Percentiles rank a stretch among this genome's conserved stretches.
These are phyloP conservation scores for Chiroxiphia lanceolata DNA, from an alignment of 2,797 vertebrate genomes.

Conservation along the genomic window DNA sequence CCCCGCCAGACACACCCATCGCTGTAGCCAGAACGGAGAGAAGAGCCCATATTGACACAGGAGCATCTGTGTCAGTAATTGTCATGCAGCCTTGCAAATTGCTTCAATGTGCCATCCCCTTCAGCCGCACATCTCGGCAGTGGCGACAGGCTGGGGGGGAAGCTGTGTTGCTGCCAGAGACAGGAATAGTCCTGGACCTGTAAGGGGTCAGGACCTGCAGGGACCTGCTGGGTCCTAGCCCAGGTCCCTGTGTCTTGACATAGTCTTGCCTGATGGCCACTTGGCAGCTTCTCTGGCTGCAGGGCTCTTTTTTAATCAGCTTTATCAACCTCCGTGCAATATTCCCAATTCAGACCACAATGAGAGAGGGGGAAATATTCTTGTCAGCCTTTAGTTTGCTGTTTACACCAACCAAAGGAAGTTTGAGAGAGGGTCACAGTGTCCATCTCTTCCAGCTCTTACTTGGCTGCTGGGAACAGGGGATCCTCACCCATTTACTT, in stretches of 20 bases:
- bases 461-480: background rate
- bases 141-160: background rate
- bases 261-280: background rate
- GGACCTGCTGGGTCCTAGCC: background rate
- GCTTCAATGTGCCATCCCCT: constrained; percentile 51
- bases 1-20: constrained; percentile 63
- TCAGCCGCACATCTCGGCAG: background rate
- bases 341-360: background rate
- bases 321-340: background rate
- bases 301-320: background rate
- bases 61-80: constrained; percentile 72
- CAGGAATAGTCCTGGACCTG: background rate
- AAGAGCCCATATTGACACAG: constrained; percentile 72
- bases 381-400: background rate
- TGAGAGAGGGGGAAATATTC: background rate
- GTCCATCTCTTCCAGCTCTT: background rate
- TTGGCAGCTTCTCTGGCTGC: background rate
- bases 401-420: background rate
- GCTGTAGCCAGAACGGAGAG: constrained; percentile 40
- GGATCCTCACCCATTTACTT: background rate
- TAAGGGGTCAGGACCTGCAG: background rate
- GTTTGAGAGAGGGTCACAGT: background rate
- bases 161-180: background rate
- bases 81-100: constrained; percentile 62
- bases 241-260: background rate